Evolutionary conservation across 2,797 vertebrate species (phyloP).

Genomic region (Melanotaenia trifasciata): DNA sequence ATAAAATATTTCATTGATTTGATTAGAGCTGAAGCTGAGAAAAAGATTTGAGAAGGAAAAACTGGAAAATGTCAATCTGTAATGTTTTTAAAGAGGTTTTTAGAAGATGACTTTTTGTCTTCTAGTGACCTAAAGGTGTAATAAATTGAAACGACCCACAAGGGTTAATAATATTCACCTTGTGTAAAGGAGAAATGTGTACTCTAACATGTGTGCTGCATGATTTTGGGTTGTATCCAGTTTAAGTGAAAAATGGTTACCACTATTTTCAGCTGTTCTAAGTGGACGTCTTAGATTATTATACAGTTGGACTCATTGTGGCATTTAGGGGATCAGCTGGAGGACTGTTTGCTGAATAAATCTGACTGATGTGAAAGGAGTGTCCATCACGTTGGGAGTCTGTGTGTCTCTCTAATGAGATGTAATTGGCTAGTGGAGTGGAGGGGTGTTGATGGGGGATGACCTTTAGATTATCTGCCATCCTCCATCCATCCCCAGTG

Average conservation of each 20-base stretch:
- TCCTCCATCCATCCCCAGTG: slow-evolving; percentile 34
- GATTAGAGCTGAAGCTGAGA: no score
- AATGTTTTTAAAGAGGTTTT: no score
- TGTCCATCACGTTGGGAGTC: slow-evolving; percentile 46
- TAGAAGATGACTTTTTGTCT: no score
- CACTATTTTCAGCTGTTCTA: not conserved
- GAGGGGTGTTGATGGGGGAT: slow-evolving; percentile 58
- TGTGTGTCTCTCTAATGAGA: slow-evolving; percentile 66
- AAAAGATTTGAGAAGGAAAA: no score
- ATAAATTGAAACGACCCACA: no score
- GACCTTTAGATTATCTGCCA: slow-evolving; percentile 68
- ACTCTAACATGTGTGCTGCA: not conserved
- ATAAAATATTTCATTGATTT: no score
- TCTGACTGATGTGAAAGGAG: slow-evolving; percentile 48
- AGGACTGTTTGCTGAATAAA: slow-evolving; percentile 38
- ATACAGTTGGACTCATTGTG: slow-evolving; percentile 30
- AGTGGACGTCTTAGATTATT: slow-evolving; percentile 13
- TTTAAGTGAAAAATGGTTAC: not conserved
- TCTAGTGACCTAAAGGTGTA: no score
- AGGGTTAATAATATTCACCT: not conserved
- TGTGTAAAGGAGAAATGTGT: not conserved
- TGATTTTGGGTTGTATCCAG: not conserved
- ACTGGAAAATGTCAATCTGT: no score
- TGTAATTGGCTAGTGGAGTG: slow-evolving; percentile 68
- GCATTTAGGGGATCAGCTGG: slow-evolving; percentile 45